Evolutionary conservation across 2,888 invertebrate species (phyloP).

Genomic region (Volucella inflata): DNA sequence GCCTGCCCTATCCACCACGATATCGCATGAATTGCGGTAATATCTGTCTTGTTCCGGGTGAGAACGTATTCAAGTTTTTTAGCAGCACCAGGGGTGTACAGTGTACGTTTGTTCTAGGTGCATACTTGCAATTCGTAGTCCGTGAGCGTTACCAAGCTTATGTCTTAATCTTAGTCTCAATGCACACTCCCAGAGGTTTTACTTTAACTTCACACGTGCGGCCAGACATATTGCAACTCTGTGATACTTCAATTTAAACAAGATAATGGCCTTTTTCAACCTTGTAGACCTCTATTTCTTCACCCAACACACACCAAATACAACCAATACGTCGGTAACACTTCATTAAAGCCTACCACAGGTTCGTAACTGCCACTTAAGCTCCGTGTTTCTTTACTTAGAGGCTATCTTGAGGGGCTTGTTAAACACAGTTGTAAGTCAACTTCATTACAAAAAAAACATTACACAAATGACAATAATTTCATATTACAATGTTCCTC

Average conservation of each 20-base stretch:
- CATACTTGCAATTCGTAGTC: too few species aligned
- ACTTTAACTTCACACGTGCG: too few species aligned
- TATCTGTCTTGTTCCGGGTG: too few species aligned
- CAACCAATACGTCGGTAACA: neutral
- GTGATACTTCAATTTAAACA: neutral
- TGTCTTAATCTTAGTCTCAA: too few species aligned
- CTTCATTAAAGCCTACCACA: constrained; percentile 3
- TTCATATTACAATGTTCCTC: constrained; percentile 13
- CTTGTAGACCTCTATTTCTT: constrained; percentile 9
- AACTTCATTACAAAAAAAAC: constrained; percentile 55
- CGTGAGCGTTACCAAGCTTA: too few species aligned
- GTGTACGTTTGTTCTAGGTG: too few species aligned
- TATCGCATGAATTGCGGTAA: too few species aligned
- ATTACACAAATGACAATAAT: constrained; percentile 66
- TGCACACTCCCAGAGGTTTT: too few species aligned
- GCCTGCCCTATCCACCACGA: too few species aligned
- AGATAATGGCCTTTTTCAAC: too few species aligned
- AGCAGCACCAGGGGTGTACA: too few species aligned
- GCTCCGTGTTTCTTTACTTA: constrained; percentile 62
- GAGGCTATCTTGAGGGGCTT: constrained; percentile 57
- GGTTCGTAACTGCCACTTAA: constrained; percentile 41
- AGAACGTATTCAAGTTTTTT: too few species aligned
- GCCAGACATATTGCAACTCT: constrained; percentile 20
- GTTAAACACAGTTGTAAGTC: constrained; percentile 60
- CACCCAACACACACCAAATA: constrained; percentile 3